phyloP scores from a whole-genome alignment of 2,888 invertebrate species.

The Dasypolia templi region DNA sequence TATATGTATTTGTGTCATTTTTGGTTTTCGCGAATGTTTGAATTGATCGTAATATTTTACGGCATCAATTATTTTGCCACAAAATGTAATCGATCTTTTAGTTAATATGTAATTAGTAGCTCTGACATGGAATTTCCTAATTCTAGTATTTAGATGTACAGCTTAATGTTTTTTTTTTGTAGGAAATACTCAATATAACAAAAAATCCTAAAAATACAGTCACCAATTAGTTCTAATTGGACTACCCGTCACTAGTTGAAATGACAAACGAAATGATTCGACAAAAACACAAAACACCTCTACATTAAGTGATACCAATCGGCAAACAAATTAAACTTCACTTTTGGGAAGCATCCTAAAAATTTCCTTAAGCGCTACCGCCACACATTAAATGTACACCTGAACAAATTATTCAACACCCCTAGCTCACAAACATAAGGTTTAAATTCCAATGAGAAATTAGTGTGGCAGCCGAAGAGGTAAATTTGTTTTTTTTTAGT shows the following conservation, averaged over 20 bases:
- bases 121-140: neutral
- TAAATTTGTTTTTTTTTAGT: slow-evolving; percentile 42
- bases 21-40: slow-evolving; percentile 11
- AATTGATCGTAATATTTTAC: slow-evolving; percentile 5
- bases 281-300: slow-evolving; percentile 62
- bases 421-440: slow-evolving; percentile 7
- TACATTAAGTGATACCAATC: slow-evolving; percentile 73
- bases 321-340: slow-evolving; percentile 69
- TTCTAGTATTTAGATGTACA: neutral
- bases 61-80: neutral
- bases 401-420: slow-evolving; percentile 18
- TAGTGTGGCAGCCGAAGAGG: slow-evolving; percentile 1
- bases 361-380: slow-evolving; percentile 63
- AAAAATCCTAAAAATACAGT: slow-evolving; percentile 9
- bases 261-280: slow-evolving; percentile 52
- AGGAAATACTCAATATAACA: slow-evolving; percentile 6
- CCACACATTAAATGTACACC: slow-evolving; percentile 22
- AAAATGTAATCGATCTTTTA: neutral
- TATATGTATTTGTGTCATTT: neutral
- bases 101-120: neutral
- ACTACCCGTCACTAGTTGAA: slow-evolving; percentile 48
- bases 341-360: slow-evolving; percentile 73
- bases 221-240: slow-evolving; percentile 57
- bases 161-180: no score
- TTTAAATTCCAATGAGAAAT: slow-evolving; percentile 44